Percentiles rank a stretch among this genome's conserved stretches.
Evolutionary conservation across 1,140 invertebrate genomes (phyloP).

Genomic region (Papilio polytes): DNA sequence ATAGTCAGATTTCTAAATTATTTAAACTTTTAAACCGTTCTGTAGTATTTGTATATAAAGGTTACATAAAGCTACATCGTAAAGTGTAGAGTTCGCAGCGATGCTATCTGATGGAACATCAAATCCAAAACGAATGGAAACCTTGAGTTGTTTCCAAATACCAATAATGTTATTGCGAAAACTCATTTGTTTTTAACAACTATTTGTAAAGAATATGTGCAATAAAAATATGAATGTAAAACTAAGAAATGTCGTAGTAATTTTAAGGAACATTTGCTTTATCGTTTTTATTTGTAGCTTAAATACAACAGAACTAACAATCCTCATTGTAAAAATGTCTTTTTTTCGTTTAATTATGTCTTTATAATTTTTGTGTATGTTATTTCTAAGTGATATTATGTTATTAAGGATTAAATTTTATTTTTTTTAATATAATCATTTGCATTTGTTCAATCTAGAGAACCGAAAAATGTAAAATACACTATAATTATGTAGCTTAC

Average conservation of each 20-base stretch:
- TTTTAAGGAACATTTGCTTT: background rate
- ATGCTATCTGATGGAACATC: background rate
- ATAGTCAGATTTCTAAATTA: no score
- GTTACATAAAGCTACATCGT: background rate
- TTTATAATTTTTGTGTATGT: no score
- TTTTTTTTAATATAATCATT: no score
- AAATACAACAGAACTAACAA: no score
- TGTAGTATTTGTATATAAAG: background rate
- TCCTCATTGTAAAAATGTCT: no score
- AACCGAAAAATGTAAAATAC: no score
- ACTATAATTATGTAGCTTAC: conserved; percentile 39
- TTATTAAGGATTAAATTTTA: no score
- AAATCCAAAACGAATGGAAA: background rate
- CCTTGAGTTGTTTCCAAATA: conserved; percentile 14
- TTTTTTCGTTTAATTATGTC: no score
- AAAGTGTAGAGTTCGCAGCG: background rate
- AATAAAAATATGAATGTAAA: background rate
- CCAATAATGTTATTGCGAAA: conserved; percentile 5
- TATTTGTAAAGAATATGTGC: background rate
- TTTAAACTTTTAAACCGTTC: background rate
- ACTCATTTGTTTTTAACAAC: background rate
- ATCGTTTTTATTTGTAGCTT: no score
- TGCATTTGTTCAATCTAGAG: no score
- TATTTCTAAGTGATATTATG: no score
- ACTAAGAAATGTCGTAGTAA: background rate